A percentile compares a stretch with the other conserved stretches of the same genome.
These are phyloP conservation scores for Drosophila ambigua DNA, from an alignment of 1,140 invertebrate species.

Conservation along the genomic window DNA sequence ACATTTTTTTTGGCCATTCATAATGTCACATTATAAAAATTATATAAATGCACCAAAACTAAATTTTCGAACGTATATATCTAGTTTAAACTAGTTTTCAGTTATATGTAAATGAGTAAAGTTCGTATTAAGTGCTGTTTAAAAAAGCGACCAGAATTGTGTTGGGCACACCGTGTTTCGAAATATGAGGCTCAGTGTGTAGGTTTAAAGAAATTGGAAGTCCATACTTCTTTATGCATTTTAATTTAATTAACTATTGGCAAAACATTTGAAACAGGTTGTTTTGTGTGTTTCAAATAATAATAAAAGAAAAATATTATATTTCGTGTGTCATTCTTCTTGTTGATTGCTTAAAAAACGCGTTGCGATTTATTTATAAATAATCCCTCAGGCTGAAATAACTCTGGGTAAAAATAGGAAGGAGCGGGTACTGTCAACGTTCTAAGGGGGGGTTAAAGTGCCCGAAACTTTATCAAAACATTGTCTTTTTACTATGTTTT, in stretches of 20 bases:
- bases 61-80: slow-evolving; percentile 59
- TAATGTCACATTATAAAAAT: slow-evolving; percentile 75
- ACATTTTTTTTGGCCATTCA: slow-evolving; percentile 36
- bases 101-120: slow-evolving; percentile 59
- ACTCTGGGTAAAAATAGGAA: slow-evolving; percentile 22
- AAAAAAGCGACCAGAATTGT: slow-evolving; percentile 31
- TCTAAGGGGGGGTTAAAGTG: slow-evolving; percentile 45
- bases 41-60: slow-evolving; percentile 74
- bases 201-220: slow-evolving; percentile 37
- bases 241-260: slow-evolving; percentile 34
- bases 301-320: too few relatives aligned
- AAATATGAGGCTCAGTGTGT: slow-evolving; percentile 27
- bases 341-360: slow-evolving; percentile 12
- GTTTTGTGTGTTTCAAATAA: slow-evolving; percentile 1
- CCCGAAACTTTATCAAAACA: slow-evolving; percentile 59
- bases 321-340: not conserved
- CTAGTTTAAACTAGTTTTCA: slow-evolving; percentile 58
- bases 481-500: slow-evolving; percentile 43
- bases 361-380: slow-evolving; percentile 61
- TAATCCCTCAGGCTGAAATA: slow-evolving; percentile 51
- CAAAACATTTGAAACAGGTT: too few relatives aligned
- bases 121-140: slow-evolving; percentile 51
- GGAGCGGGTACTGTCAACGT: slow-evolving; percentile 13
- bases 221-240: slow-evolving; percentile 25
- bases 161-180: slow-evolving; percentile 17